Conservation (phyloP, 35 echinoderm and acorn worm species). For the Stichopus chloronotus region DNA sequence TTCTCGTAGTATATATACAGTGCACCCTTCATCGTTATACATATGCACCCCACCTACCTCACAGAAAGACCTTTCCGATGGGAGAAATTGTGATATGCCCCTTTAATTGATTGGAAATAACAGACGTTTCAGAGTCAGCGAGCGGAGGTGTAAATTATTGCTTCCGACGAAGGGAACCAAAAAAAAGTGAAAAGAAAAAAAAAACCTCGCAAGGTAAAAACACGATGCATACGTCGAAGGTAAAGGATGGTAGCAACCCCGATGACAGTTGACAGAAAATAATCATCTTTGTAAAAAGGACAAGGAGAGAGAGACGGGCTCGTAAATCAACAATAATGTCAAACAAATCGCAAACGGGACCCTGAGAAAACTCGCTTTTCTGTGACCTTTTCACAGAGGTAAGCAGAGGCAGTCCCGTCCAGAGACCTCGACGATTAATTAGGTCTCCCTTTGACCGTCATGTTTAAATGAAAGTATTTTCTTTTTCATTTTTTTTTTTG, state of each 20-base stretch:
- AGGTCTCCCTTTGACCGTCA: not conserved
- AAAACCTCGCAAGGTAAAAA: no score
- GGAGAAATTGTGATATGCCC: not conserved
- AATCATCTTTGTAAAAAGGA: conserved; percentile 44
- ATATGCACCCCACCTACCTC: no score
- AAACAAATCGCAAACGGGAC: conserved; percentile 27
- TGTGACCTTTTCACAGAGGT: conserved; percentile 28
- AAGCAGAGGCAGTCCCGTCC: not conserved
- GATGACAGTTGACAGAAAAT: conserved; percentile 49
- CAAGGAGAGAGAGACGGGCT: not conserved
- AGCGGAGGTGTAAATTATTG: conserved; percentile 51
- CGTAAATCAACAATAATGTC: conserved; percentile 30
- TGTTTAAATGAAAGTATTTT: not conserved
- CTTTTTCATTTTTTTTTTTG: no score
- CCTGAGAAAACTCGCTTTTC: conserved; percentile 9
- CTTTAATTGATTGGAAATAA: conserved; percentile 2
- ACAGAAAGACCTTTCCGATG: no score
- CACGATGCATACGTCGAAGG: no score
- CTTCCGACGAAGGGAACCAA: conserved; percentile 18
- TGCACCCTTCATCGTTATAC: no score
- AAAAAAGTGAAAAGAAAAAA: no score
- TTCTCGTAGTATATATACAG: no score
- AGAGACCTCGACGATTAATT: not conserved
- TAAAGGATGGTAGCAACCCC: not conserved
- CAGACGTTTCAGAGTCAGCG: not conserved